phyloP scores from a whole-genome alignment of 1,140 invertebrate species.

The Neuroterus valhalla region DNA sequence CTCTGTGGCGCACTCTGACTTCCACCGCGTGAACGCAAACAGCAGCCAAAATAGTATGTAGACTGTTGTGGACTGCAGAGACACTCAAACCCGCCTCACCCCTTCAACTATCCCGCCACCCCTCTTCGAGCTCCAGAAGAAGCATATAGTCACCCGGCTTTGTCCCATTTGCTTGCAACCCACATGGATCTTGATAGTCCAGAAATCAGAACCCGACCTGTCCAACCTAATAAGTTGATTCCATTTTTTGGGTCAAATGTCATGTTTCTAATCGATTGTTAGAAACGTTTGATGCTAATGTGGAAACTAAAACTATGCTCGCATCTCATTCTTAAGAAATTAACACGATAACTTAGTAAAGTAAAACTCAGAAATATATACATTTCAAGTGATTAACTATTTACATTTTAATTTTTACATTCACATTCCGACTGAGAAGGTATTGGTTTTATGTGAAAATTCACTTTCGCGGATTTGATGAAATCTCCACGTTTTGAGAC shows the following conservation, averaged over 20 bases:
- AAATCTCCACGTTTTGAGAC: too few species aligned
- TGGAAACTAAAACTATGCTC: background rate
- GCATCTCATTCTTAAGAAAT: background rate
- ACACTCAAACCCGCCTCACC: background rate
- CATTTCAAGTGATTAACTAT: too few species aligned
- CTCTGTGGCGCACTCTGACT: constrained; percentile 57
- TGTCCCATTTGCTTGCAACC: background rate
- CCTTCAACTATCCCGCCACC: too few species aligned
- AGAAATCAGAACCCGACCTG: too few species aligned
- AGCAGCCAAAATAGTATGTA: background rate
- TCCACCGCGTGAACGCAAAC: constrained; percentile 26
- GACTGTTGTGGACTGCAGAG: background rate
- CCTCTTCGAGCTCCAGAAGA: background rate
- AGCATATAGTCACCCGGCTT: background rate
- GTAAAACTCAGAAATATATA: too few species aligned
- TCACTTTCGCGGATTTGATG: too few species aligned
- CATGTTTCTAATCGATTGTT: too few species aligned
- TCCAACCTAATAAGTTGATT: too few species aligned
- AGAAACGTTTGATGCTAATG: background rate
- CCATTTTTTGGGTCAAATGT: too few species aligned
- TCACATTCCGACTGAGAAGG: too few species aligned
- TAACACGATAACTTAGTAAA: background rate
- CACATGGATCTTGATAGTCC: background rate
- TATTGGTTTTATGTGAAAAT: too few species aligned
- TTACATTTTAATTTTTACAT: too few species aligned